These are phyloP conservation scores for Brevimyrus niger DNA, from an alignment of 2,113 vertebrate species.

Conservation along the genomic window DNA sequence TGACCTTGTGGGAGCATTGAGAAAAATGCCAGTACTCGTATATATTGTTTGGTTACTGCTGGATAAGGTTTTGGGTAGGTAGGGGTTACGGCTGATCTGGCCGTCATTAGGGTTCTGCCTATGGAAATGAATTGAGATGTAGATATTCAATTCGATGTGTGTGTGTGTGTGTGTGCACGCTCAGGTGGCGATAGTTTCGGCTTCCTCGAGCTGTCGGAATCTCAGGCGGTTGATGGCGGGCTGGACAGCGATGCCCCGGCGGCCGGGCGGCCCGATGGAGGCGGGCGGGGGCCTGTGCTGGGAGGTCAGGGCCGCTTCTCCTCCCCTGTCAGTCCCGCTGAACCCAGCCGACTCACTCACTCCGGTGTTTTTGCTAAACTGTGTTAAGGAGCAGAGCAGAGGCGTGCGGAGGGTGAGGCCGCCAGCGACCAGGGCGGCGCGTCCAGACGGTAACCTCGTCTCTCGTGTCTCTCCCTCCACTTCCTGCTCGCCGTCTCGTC, in stretches of 20 bases:
- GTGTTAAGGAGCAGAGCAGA: conserved; percentile 36
- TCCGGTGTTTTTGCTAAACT: not conserved
- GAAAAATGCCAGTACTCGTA: not conserved
- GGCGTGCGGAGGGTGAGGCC: not conserved
- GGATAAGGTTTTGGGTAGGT: too few species aligned
- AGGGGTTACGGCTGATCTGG: not conserved
- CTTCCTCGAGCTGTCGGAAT: conserved; percentile 80
- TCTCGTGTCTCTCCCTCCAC: not conserved
- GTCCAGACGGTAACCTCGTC: conserved; percentile 43
- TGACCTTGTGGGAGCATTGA: not conserved
- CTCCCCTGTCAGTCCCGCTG: not conserved
- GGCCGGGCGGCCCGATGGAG: conserved; percentile 23
- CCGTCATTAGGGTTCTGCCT: not conserved
- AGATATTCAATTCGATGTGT: not conserved
- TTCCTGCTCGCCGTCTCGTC: not conserved
- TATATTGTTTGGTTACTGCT: not conserved
- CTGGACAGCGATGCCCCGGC: conserved; percentile 19
- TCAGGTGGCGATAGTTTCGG: conserved; percentile 70
- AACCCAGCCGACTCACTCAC: not conserved
- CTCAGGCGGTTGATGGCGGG: conserved; percentile 68
- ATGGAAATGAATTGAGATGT: not conserved
- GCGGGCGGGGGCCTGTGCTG: conserved; percentile 27
- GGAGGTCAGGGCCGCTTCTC: conserved; percentile 1
- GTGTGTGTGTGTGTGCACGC: not conserved
- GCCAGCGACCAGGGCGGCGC: conserved; percentile 35